These are phyloP conservation scores for Myiothlypis chrysogaster DNA, from an alignment of 2,797 vertebrate species.

Conservation along the genomic window DNA sequence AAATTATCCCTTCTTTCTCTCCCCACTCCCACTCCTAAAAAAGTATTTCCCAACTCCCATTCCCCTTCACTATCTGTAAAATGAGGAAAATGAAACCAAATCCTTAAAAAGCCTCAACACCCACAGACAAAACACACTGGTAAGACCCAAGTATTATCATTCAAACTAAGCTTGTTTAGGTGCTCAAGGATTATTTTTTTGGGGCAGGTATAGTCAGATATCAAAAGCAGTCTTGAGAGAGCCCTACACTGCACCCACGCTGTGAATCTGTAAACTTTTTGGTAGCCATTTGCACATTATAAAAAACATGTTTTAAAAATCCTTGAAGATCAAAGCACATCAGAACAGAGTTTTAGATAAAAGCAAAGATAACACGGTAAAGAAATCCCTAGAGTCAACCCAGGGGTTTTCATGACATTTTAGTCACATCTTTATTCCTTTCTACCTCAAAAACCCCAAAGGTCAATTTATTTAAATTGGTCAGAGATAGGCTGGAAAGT, in stretches of 20 bases:
- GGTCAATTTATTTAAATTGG: slow-evolving; percentile 55
- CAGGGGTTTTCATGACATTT: not conserved
- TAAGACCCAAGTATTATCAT: not conserved
- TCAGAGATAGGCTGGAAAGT: not conserved
- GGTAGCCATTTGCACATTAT: slow-evolving; percentile 33
- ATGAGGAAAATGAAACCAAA: not conserved
- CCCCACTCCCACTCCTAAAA: not conserved
- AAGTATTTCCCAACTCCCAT: not conserved
- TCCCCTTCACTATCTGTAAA: not conserved
- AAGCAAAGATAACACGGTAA: slow-evolving; percentile 8
- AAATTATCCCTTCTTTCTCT: not conserved
- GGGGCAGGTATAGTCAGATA: not conserved
- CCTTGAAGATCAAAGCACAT: slow-evolving; percentile 35
- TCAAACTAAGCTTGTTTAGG: not conserved
- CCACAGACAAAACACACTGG: not conserved
- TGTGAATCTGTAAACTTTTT: slow-evolving; percentile 26
- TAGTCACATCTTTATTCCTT: slow-evolving; percentile 26
- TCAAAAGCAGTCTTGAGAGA: not conserved
- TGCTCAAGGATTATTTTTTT: not conserved
- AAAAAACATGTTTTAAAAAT: slow-evolving; percentile 11
- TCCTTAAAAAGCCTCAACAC: not conserved
- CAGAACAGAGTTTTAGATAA: slow-evolving; percentile 36
- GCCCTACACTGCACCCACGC: not conserved
- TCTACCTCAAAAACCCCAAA: slow-evolving; percentile 33
- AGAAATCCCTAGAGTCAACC: slow-evolving; percentile 15